Evolutionary conservation across 2,797 vertebrate genomes (phyloP).

Genomic region (Lagorchestes hirsutus): DNA sequence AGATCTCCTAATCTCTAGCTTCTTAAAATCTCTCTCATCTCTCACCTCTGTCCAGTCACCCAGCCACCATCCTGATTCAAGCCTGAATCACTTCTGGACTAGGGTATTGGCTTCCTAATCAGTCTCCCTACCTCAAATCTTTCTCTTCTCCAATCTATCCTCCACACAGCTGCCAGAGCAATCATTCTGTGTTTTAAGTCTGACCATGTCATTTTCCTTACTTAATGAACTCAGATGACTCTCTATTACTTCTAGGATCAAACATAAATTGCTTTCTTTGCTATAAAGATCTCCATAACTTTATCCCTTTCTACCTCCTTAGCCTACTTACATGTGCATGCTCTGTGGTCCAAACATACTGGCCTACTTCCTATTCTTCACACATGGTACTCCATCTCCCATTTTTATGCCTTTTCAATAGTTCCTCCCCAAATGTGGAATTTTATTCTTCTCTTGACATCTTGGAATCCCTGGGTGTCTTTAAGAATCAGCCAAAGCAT

Average conservation of each 20-base stretch:
- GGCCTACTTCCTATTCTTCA: background rate
- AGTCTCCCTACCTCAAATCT: background rate
- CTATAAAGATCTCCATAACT: background rate
- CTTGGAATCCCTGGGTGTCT: too few species aligned
- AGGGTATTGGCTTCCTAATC: background rate
- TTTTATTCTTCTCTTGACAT: background rate
- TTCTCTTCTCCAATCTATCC: background rate
- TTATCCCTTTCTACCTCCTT: background rate
- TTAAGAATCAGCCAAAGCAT: background rate
- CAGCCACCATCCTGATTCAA: background rate
- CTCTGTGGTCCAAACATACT: background rate
- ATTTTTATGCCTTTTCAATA: background rate
- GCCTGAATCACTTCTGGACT: background rate
- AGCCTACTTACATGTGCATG: background rate
- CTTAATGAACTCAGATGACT: background rate
- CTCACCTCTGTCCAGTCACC: background rate
- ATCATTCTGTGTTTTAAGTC: background rate
- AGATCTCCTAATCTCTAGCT: background rate
- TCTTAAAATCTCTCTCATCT: background rate
- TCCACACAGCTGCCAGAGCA: background rate
- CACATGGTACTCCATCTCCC: background rate
- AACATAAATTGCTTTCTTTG: background rate
- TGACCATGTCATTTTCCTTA: background rate
- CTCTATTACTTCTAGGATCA: background rate
- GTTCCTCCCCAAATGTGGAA: background rate